Evolutionary conservation across 1,140 invertebrate genomes (phyloP).

Genomic region (Cheumatopsyche charites): DNA sequence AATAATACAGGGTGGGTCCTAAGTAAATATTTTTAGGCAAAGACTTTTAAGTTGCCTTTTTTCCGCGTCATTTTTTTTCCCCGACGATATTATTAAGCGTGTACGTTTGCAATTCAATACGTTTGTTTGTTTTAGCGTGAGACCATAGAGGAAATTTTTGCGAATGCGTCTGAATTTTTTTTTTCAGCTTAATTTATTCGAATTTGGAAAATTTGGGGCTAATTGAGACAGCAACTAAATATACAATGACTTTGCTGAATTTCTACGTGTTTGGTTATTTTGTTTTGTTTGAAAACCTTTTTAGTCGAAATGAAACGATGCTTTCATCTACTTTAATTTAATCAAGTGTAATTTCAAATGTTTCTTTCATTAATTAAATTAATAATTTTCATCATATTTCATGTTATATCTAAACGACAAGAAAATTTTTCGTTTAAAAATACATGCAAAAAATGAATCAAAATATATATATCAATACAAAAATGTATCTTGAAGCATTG

Average conservation of each 20-base stretch:
- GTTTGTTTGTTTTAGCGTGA: constrained; percentile 6
- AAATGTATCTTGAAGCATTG: too few species aligned
- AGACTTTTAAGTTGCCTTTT: constrained; percentile 35
- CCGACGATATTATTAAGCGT: not conserved
- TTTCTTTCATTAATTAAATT: too few species aligned
- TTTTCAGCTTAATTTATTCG: not conserved
- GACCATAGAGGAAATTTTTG: not conserved
- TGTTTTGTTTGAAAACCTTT: not conserved
- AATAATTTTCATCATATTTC: too few species aligned
- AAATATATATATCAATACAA: too few species aligned
- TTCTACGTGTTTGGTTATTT: not conserved
- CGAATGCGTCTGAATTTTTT: not conserved
- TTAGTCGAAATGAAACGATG: not conserved
- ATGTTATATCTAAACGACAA: too few species aligned
- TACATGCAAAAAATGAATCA: too few species aligned
- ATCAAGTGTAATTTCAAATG: not conserved
- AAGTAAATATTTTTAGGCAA: constrained; percentile 37
- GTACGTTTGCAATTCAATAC: constrained; percentile 28
- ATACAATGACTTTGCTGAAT: constrained; percentile 18
- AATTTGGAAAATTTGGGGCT: constrained; percentile 2
- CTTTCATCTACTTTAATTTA: not conserved
- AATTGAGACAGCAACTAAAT: constrained; percentile 1
- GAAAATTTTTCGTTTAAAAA: too few species aligned
- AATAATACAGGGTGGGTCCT: constrained; percentile 22
- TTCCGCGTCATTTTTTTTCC: constrained; percentile 14